phyloP scores from a whole-genome alignment of 2,113 vertebrate species.

The Eptesicus fuscus region DNA sequence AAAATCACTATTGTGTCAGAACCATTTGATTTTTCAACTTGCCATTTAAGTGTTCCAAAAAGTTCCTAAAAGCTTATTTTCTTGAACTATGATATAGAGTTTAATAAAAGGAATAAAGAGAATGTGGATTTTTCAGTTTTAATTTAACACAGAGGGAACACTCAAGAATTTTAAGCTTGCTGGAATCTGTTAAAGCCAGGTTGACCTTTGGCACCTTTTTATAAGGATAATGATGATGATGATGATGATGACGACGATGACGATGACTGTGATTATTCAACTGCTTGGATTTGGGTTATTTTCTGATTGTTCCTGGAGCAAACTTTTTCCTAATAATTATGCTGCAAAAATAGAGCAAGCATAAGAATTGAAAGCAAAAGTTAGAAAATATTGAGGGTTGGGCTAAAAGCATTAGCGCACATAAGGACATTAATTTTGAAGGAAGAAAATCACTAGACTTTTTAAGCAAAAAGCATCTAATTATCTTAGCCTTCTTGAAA shows the following conservation, averaged over 20 bases:
- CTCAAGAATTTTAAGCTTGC: slow-evolving; percentile 28
- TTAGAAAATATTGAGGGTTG: slow-evolving; percentile 4
- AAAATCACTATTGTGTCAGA: slow-evolving; percentile 61
- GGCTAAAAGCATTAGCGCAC: neutral
- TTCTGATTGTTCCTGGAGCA: slow-evolving; percentile 45
- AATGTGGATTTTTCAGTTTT: slow-evolving; percentile 19
- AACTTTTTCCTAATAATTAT: slow-evolving; percentile 13
- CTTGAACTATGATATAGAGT: slow-evolving; percentile 20
- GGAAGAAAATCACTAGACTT: neutral
- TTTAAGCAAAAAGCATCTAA: neutral
- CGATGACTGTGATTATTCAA: slow-evolving; percentile 16
- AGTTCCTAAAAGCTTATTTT: slow-evolving; percentile 35
- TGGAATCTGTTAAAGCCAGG: slow-evolving; percentile 16
- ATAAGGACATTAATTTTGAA: neutral
- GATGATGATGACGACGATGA: neutral
- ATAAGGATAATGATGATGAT: neutral
- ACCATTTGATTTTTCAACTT: slow-evolving; percentile 65
- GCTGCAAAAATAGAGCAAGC: neutral
- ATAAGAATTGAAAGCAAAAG: neutral
- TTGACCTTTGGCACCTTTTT: slow-evolving; percentile 9
- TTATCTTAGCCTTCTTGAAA: neutral
- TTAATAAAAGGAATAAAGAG: slow-evolving; percentile 42
- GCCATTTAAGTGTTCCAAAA: slow-evolving; percentile 57
- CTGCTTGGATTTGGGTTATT: slow-evolving; percentile 34
- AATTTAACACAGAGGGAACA: neutral